These are phyloP conservation scores for Pyralis farinalis DNA, from an alignment of 2,888 invertebrate genomes.

Conservation along the genomic window DNA sequence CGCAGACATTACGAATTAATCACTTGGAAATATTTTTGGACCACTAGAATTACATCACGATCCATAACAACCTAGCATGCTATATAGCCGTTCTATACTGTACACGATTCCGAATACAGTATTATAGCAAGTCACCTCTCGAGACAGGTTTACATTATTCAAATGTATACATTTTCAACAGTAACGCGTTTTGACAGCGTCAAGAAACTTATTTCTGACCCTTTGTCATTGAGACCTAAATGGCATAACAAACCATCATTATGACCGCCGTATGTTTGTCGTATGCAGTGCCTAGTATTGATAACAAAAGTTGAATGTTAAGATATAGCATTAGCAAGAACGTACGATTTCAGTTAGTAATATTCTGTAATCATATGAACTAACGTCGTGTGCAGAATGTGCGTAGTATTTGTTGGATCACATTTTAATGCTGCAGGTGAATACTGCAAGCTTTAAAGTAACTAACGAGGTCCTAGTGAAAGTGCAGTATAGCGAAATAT, in stretches of 20 bases:
- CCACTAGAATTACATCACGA: too few species aligned
- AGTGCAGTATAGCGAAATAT: too few species aligned
- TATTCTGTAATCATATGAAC: slow-evolving; percentile 12
- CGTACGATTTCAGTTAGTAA: slow-evolving; percentile 49
- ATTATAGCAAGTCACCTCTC: slow-evolving; percentile 74
- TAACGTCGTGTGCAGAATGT: not conserved
- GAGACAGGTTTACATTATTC: slow-evolving; percentile 74
- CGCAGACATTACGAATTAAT: too few species aligned
- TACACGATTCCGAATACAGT: slow-evolving; percentile 40
- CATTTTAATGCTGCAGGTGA: too few species aligned
- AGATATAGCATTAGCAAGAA: slow-evolving; percentile 53
- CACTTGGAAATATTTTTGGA: too few species aligned
- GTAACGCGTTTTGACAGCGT: slow-evolving; percentile 21
- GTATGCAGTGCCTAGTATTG: slow-evolving; percentile 35
- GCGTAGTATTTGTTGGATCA: not conserved
- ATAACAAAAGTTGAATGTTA: slow-evolving; percentile 56
- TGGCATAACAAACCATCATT: slow-evolving; percentile 16
- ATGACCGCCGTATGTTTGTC: slow-evolving; percentile 19
- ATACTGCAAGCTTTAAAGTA: too few species aligned
- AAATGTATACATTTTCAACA: slow-evolving; percentile 60
- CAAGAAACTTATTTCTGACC: slow-evolving; percentile 17
- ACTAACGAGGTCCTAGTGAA: too few species aligned
- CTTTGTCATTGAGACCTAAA: slow-evolving; percentile 21
- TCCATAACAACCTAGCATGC: slow-evolving; percentile 26
- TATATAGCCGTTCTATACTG: slow-evolving; percentile 43